These are phyloP conservation scores for Lagria hirta DNA, from an alignment of 2,888 invertebrate species.

Conservation along the genomic window DNA sequence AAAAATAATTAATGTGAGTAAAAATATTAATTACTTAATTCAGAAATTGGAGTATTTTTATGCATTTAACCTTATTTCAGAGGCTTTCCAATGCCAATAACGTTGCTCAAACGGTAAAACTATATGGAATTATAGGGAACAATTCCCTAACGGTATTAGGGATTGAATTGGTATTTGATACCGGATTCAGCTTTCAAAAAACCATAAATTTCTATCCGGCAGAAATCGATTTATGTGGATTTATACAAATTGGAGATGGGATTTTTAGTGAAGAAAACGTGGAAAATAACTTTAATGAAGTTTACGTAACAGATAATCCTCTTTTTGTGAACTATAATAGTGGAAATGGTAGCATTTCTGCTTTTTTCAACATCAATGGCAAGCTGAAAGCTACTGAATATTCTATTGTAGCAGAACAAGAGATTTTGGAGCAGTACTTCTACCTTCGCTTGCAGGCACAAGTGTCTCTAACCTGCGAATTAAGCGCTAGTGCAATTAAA, in stretches of 20 bases:
- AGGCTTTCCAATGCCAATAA: no score
- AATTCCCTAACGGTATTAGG: slow-evolving; percentile 70
- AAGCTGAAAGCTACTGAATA: slow-evolving; percentile 67
- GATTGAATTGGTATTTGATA: slow-evolving; percentile 65
- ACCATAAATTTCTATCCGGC: slow-evolving; percentile 68
- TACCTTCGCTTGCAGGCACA: slow-evolving; percentile 69
- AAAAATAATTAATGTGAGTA: slow-evolving; percentile 69
- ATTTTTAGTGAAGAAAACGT: slow-evolving; percentile 63
- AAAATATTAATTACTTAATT: slow-evolving; percentile 6
- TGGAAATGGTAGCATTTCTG: slow-evolving; percentile 61
- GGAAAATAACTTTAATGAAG: slow-evolving; percentile 64
- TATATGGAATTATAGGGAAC: slow-evolving; percentile 75
- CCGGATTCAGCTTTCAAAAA: slow-evolving; percentile 51
- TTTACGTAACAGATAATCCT: slow-evolving; percentile 80
- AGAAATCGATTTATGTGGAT: slow-evolving; percentile 76
- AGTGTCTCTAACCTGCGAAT: slow-evolving; percentile 66
- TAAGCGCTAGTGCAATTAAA: slow-evolving; percentile 60
- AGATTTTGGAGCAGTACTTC: slow-evolving; percentile 69
- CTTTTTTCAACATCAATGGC: slow-evolving; percentile 71
- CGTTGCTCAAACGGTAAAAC: no score
- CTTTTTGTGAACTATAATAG: slow-evolving; percentile 61
- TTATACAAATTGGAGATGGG: slow-evolving; percentile 66
- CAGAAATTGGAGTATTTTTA: no score
- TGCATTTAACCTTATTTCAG: no score
- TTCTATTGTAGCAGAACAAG: slow-evolving; percentile 63